Base-by-base conservation (phyloP, 2,113 vertebrate species). In the Centropristis striata region DNA sequence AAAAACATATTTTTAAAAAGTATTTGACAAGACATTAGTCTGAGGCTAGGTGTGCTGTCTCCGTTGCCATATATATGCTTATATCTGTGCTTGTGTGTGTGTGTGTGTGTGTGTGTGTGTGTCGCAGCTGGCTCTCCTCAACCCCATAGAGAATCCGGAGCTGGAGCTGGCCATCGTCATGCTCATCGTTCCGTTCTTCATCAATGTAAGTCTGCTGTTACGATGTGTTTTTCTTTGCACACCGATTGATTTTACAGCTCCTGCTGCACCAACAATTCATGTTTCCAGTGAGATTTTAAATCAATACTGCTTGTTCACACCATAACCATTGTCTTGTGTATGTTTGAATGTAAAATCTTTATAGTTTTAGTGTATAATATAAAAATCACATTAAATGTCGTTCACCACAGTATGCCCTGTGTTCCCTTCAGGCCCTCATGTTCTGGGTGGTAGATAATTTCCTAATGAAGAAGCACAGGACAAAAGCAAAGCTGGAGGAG, bases 391-490 rank as follows among this genome's bases (percentile, higher is more conserved):
- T 54, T 0, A 67, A 51, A 58, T 12, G 6, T 37, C 12, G 25
- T 39, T 69, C 16, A 82, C 18, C 2, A 12, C 20, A 10, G 2
- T 25, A 0, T 41, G 60, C 53, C 41, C 14, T 75, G 1, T 68
- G 39, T 73, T 75, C 75, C 21, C 25, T 27, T 63, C 88, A 99
- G 98, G 97, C 97, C 2, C 94, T 99, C 57, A 99, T 98, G 97
- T 99, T 99, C 90, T 99, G 98, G 98, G 98, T 99, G 72, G 98
- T 99, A 57, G 98, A 99, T 94, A 99, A 99, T 88, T 99, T 99
- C 87, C 95, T 99, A 72, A 99, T 99, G 98, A 99, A 98, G 92
- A 99, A 99, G 91, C 96, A 98, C 72, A 97, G 96, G 88, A 99
- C 97, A 95, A 99, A 99, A 97, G 98, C 97, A 90, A 99, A 99